Conservation (phyloP, 1,140 invertebrate genomes). For the Drosophila ficusphila region DNA sequence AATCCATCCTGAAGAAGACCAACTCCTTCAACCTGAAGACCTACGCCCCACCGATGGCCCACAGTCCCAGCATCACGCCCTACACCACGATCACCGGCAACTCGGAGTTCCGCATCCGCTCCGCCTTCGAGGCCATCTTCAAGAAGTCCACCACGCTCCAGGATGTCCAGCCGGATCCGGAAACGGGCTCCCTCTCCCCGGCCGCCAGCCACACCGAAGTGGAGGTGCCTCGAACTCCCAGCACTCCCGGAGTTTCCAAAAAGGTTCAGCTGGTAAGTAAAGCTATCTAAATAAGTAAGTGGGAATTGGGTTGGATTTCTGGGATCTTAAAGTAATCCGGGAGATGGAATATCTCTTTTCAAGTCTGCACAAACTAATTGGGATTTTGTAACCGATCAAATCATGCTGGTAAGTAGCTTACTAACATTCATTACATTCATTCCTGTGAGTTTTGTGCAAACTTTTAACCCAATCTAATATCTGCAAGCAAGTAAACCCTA, state of each 20-base stretch:
- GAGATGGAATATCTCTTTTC: conserved; percentile 31
- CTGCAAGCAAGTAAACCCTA: conserved; percentile 81
- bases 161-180: conserved; percentile 90
- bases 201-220: conserved; percentile 69
- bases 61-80: conserved; percentile 89
- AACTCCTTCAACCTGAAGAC: conserved; percentile 93
- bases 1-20: conserved; percentile 96
- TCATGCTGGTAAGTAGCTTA: conserved; percentile 68
- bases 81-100: conserved; percentile 95
- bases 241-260: conserved; percentile 90
- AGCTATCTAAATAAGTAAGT: too few relatives aligned
- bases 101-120: conserved; percentile 90
- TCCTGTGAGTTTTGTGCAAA: conserved; percentile 5
- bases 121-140: conserved; percentile 96
- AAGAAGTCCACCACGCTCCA: conserved; percentile 93
- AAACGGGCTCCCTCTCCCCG: conserved; percentile 84
- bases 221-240: conserved; percentile 85
- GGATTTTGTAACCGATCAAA: conserved; percentile 72
- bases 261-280: conserved; percentile 94
- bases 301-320: neutral
- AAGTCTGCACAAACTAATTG: conserved; percentile 79
- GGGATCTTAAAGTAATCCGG: conserved; percentile 1
- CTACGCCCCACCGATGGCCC: conserved; percentile 87
- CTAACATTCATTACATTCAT: neutral
- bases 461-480: conserved; percentile 57